Evolutionary conservation across 2,113 vertebrate genomes (phyloP).

Genomic region (Cebidichthys violaceus): DNA sequence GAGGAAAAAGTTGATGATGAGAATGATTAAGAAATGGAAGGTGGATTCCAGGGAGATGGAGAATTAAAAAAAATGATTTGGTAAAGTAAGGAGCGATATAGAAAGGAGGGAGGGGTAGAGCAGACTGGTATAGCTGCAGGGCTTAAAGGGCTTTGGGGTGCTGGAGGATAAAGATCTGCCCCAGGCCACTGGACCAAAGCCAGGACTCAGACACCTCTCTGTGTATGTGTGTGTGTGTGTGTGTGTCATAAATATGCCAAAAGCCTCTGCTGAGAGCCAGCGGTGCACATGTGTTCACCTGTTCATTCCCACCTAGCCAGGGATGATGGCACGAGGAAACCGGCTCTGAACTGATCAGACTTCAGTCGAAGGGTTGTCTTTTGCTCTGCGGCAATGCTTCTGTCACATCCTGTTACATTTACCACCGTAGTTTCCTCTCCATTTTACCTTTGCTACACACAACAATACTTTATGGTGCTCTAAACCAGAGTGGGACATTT

Average conservation of each 20-base stretch:
- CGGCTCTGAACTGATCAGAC: not conserved
- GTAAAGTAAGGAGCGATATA: conserved; percentile 9
- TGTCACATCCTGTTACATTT: conserved; percentile 1
- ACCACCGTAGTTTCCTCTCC: not conserved
- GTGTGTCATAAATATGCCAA: conserved; percentile 28
- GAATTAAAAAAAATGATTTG: conserved; percentile 30
- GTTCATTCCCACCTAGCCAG: conserved; percentile 25
- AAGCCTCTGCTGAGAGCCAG: conserved; percentile 28
- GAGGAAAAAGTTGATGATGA: conserved; percentile 38
- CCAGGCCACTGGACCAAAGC: conserved; percentile 58
- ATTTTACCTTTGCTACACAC: not conserved
- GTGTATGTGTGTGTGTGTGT: conserved; percentile 30
- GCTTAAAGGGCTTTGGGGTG: conserved; percentile 48
- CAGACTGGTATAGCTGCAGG: conserved; percentile 53
- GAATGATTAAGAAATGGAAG: conserved; percentile 33
- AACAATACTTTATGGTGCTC: not conserved
- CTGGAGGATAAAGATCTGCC: conserved; percentile 62
- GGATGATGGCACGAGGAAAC: conserved; percentile 4
- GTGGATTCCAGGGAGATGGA: conserved; percentile 27
- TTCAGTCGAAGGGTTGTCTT: not conserved
- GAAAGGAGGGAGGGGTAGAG: conserved; percentile 8
- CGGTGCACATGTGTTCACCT: conserved; percentile 59
- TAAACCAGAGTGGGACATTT: not conserved
- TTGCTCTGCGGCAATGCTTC: conserved; percentile 10
- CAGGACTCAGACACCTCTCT: conserved; percentile 25